Percentiles rank a stretch among this genome's conserved stretches.
These are phyloP conservation scores for Chrysaora quinquecirrha DNA, from an alignment of 30 jellyfish, hydroid and myxozoan genomes.

Conservation along the genomic window DNA sequence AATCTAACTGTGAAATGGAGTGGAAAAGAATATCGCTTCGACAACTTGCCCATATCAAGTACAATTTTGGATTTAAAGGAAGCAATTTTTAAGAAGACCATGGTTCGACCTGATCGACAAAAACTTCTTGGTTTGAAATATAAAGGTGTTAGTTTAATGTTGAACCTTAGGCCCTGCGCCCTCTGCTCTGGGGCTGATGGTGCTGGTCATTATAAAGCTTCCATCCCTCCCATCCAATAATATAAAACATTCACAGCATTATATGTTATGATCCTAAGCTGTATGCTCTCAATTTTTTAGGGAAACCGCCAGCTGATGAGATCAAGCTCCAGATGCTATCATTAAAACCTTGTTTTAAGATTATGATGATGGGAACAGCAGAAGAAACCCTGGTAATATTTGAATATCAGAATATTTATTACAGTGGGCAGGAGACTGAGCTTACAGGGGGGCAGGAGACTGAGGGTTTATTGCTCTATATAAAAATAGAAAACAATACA, in stretches of 20 bases:
- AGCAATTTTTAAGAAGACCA: constrained; percentile 58
- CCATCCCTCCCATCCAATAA: too few relatives aligned
- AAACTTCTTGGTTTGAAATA: constrained; percentile 86
- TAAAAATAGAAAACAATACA: too few relatives aligned
- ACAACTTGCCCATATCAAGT: constrained; percentile 34
- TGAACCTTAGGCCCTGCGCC: too few relatives aligned
- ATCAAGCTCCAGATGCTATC: constrained; percentile 55
- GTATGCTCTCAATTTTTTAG: constrained; percentile 22
- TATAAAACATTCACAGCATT: too few relatives aligned
- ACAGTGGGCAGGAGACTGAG: too few relatives aligned
- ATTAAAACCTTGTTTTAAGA: constrained; percentile 79
- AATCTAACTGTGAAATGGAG: constrained; percentile 87
- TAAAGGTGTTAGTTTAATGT: too few relatives aligned
- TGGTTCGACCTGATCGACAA: constrained; percentile 91
- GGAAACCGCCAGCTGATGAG: constrained; percentile 86
- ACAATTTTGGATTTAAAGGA: constrained; percentile 70
- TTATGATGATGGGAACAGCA: constrained; percentile 99
- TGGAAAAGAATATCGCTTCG: constrained; percentile 85
- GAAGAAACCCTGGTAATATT: constrained; percentile 83
- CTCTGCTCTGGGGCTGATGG: too few relatives aligned
- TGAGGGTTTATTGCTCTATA: too few relatives aligned
- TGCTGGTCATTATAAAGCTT: too few relatives aligned
- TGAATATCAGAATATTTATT: too few relatives aligned
- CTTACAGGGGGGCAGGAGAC: too few relatives aligned
- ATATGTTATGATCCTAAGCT: too few relatives aligned